phyloP scores from a whole-genome alignment of 2,888 invertebrate species.

The Deilephila elpenor region DNA sequence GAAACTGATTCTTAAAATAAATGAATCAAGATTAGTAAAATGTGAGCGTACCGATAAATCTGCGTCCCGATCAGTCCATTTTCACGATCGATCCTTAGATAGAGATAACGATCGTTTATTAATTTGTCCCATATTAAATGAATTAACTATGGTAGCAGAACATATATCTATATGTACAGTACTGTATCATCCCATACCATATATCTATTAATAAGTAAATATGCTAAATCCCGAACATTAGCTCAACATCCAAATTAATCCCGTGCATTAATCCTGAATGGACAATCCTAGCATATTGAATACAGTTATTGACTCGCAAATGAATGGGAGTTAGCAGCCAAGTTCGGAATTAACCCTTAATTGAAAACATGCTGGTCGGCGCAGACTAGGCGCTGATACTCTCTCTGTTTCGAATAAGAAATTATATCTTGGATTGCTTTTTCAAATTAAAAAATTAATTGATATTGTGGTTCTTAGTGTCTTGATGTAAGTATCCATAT shows the following conservation, averaged over 20 bases:
- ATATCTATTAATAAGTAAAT: background rate
- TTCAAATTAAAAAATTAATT: too few relatives aligned
- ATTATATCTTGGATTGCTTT: background rate
- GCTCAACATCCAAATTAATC: slow-evolving; percentile 13
- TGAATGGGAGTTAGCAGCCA: slow-evolving; percentile 48
- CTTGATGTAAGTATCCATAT: too few relatives aligned
- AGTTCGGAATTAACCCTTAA: slow-evolving; percentile 39
- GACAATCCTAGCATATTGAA: slow-evolving; percentile 44
- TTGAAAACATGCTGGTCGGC: slow-evolving; percentile 21
- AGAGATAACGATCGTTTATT: too few relatives aligned
- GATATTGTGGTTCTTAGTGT: background rate
- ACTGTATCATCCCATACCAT: background rate
- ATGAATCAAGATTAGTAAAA: too few relatives aligned
- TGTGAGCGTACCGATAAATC: too few relatives aligned
- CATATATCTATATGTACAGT: background rate
- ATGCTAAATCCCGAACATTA: background rate
- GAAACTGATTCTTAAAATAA: too few relatives aligned
- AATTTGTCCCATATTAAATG: too few relatives aligned
- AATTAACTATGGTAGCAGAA: background rate
- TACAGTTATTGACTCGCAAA: slow-evolving; percentile 47
- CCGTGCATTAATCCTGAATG: slow-evolving; percentile 37
- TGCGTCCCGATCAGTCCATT: too few relatives aligned
- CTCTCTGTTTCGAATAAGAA: background rate
- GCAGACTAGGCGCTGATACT: background rate
- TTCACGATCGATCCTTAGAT: too few relatives aligned